Evolutionary conservation across 2,888 invertebrate species (phyloP).

Genomic region (Pyrocoelia pectoralis): DNA sequence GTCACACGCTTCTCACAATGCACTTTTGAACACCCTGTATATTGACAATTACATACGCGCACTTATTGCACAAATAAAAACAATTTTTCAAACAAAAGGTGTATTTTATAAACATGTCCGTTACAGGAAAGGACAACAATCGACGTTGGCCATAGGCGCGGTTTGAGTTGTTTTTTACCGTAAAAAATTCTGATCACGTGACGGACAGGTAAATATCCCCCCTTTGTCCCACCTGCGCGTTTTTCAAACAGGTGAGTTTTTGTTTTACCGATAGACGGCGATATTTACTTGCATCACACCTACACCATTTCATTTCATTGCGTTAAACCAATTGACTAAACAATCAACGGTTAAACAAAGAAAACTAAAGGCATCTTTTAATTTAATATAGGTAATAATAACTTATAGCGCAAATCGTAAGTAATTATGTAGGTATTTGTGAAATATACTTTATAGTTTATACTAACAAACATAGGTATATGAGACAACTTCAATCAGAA

Average conservation of each 20-base stretch:
- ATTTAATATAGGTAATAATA: no score
- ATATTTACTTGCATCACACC: conserved; percentile 18
- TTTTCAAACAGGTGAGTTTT: conserved; percentile 52
- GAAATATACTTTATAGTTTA: no score
- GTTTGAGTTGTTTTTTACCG: conserved; percentile 55
- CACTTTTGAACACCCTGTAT: no score
- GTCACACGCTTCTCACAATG: background rate
- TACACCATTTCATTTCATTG: no score
- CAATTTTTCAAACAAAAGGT: conserved; percentile 24
- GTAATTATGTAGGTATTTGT: no score
- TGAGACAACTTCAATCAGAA: no score
- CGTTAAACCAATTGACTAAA: no score
- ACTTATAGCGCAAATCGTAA: no score
- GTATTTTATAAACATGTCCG: conserved; percentile 38
- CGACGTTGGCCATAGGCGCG: conserved; percentile 53
- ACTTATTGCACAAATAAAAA: background rate
- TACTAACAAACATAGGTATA: no score
- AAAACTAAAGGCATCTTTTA: no score
- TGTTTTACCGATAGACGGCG: conserved; percentile 42
- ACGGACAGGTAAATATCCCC: conserved; percentile 51
- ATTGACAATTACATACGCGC: no score
- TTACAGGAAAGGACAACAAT: conserved; percentile 33
- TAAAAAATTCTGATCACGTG: conserved; percentile 56
- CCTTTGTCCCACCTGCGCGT: conserved; percentile 52
- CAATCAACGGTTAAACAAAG: no score